Evolutionary conservation across 2,113 vertebrate genomes (phyloP).

Genomic region (Thoracochromis brauschi): DNA sequence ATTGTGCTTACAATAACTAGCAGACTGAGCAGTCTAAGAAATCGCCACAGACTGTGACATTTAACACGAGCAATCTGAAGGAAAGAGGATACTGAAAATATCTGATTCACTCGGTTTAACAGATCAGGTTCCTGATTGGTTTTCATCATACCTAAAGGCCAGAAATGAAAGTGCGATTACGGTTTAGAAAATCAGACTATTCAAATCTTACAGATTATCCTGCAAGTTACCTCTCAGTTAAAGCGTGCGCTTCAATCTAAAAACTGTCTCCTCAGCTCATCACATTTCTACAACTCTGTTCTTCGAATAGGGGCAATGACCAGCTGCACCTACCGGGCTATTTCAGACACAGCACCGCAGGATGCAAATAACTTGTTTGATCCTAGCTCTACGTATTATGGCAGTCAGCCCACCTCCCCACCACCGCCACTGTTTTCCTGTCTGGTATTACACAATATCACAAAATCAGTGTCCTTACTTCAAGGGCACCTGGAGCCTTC

Average conservation of each 20-base stretch:
- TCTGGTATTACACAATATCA: neutral
- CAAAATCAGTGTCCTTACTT: neutral
- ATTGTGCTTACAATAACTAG: neutral
- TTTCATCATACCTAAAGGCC: neutral
- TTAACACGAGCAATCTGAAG: neutral
- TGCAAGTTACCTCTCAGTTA: neutral
- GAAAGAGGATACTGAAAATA: neutral
- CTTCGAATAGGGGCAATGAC: neutral
- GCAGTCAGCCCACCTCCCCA: neutral
- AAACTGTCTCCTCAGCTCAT: neutral
- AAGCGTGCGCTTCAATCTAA: neutral
- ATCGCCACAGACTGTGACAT: neutral
- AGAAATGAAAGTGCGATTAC: neutral
- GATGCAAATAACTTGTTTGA: neutral
- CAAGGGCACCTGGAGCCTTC: neutral
- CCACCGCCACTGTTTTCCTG: neutral
- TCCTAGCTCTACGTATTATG: neutral
- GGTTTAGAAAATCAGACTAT: neutral
- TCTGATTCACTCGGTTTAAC: neutral
- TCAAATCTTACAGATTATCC: neutral
- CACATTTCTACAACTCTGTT: neutral
- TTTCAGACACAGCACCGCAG: neutral
- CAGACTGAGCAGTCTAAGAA: neutral
- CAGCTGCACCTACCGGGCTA: neutral
- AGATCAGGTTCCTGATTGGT: neutral